A percentile compares a stretch with the other conserved stretches of the same genome.
Evolutionary conservation across 53 echinoderm and acorn worm species (phyloP).

Genomic region (Apostichopus leukothele): DNA sequence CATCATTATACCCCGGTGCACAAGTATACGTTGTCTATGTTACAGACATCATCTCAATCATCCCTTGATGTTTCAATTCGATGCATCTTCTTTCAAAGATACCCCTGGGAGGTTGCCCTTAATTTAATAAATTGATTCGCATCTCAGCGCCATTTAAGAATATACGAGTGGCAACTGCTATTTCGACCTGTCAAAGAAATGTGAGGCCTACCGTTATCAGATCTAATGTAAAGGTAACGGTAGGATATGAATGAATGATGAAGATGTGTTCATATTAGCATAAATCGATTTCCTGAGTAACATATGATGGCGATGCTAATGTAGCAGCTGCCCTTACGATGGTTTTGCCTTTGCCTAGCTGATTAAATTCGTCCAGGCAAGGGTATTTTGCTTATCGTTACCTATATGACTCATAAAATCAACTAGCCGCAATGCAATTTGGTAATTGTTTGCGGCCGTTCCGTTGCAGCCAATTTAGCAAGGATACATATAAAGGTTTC

Average conservation of each 20-base stretch:
- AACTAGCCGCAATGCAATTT: background rate
- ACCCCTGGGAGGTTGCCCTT: background rate
- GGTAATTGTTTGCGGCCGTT: background rate
- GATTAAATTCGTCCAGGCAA: too few species aligned
- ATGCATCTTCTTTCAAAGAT: background rate
- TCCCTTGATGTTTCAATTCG: constrained; percentile 17
- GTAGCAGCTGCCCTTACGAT: too few species aligned
- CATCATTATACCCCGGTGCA: too few species aligned
- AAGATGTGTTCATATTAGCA: background rate
- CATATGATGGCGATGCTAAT: too few species aligned
- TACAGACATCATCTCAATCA: too few species aligned
- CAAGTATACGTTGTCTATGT: too few species aligned
- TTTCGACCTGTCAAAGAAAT: background rate
- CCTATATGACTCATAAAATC: background rate
- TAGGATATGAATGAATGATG: background rate
- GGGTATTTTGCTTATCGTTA: too few species aligned
- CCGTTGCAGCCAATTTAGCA: background rate
- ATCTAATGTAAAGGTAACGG: background rate
- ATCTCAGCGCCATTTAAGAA: background rate
- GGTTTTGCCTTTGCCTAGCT: too few species aligned
- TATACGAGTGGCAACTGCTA: background rate
- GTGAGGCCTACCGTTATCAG: background rate
- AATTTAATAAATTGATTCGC: constrained; percentile 29
- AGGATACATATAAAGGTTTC: too few species aligned
- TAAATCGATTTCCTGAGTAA: background rate